Evolutionary conservation across 2,113 vertebrate genomes (phyloP), one percentile per base, ranked within the genome.

Genomic region (Sceloporus undulatus): DNA sequence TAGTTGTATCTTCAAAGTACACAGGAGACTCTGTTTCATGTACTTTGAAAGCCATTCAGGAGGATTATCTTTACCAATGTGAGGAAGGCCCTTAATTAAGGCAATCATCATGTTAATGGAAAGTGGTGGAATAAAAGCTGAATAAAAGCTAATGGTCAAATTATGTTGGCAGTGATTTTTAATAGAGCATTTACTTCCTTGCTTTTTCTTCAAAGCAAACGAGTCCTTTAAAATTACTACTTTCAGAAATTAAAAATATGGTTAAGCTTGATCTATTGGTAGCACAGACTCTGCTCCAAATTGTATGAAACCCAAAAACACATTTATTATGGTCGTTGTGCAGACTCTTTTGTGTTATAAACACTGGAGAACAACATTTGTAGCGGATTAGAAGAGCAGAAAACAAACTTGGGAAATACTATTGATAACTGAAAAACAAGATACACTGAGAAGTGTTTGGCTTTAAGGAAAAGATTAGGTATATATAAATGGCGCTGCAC

Each of bases 41-140:
- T 68, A 40, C 80, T 83, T 68, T 77, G 80, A 88, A 76, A 68
- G 21, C 73, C 80, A 68, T 88, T 88, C 80, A 76, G 73, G 48
- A 83, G 83, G 80, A 88, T 83, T 82, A 77, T 77, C 73, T 68
- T 42, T 65, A 73, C 40, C 10, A 77, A 77, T 52, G 29, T 29
- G 83, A 87, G 70, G 79, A 87, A 82, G 87, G 79, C 34, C 80
- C 59, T 83, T 76, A 82, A 88, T 88, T 88, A 83, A 83, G 23
- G 71, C 54, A 83, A 83, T 88, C 87, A 68, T 83, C 29, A 77
- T 54, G 42, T 40, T 88, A 88, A 83, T 88, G 79, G 56, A 83
- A 86, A 83, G 62, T 75, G 80, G 13, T 23, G 71, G 42, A 76
- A 88, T 88, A 91, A 90, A 90, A 68, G 34, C 48, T 70, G 68